Base-by-base conservation (phyloP, 2,113 vertebrate genomes). In the Ceyx melanurus region DNA sequence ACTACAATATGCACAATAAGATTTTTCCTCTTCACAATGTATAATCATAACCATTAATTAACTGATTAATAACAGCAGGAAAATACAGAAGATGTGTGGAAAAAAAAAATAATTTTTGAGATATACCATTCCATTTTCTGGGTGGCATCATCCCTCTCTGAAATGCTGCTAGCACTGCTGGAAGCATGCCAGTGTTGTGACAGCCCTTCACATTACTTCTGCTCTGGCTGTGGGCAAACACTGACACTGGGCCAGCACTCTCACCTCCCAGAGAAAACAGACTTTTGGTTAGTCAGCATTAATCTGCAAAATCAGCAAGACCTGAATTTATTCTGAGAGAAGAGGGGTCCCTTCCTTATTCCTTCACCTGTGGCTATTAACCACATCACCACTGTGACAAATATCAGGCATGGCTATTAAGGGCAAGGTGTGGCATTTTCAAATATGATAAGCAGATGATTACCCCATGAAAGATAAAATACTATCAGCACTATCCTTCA, bases 81-180 rank as follows among this genome's bases (percentile, higher is more conserved):
- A 85, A 70, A 68, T 28, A 70, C 0, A 74, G 50, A 64, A 57
- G 13, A 3, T 37, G 43, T 33, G 5, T 1, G 48, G 5, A 3
- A 40, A 91, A 72, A 86, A 68, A 29, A 70, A 78, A n/a, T 37
- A 10, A 4, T 6, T 29, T 19, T 5, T 60, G 2, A 81, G 78
- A 83, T 20, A 50, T 0, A 70, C 2, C 11, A 12, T 13, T 40
- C 20, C 0, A 4, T 57, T 75, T 92, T 29, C 28, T 61, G 6
- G 1, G 7, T 15, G n/a, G 21, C 33, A 37, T 25, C 67, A 61
- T 19, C 1, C 11, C 28, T 17, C 54, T 29, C 3, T 28, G 23
- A 79, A 73, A 57, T 14, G 21, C 26, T 23, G 23, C 40, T 48
- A 11, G 28, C 13, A 17, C 11, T 19, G 26, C 60, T 0, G 10